Percentiles rank a stretch among this genome's conserved stretches.
These are phyloP conservation scores for Drosophila navojoa DNA, from an alignment of 1,140 invertebrate species.

Conservation along the genomic window DNA sequence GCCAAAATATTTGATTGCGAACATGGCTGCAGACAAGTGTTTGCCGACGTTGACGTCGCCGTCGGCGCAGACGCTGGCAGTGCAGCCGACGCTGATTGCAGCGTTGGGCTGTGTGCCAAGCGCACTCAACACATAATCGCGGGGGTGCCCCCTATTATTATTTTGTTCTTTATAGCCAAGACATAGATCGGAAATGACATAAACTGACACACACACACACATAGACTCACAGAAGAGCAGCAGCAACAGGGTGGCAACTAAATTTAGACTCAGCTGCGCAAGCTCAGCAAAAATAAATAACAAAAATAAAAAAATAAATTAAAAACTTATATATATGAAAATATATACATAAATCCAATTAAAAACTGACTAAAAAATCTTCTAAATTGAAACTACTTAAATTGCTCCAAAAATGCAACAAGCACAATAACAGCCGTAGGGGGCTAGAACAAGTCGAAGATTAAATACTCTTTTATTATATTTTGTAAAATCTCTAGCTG, in stretches of 20 bases:
- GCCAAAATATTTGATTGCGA: slow-evolving; percentile 32
- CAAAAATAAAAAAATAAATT: background rate
- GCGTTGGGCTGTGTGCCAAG: slow-evolving; percentile 56
- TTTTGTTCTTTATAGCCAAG: slow-evolving; percentile 4
- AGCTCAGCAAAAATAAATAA: slow-evolving; percentile 33
- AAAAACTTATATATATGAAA: slow-evolving; percentile 8
- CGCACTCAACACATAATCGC: slow-evolving; percentile 39
- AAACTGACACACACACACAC: slow-evolving; percentile 20
- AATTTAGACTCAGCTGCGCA: slow-evolving; percentile 67
- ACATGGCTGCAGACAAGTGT: slow-evolving; percentile 64
- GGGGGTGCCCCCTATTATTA: slow-evolving; percentile 47
- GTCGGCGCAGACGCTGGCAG: background rate
- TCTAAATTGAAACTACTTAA: slow-evolving; percentile 29
- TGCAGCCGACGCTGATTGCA: background rate
- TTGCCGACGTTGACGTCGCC: slow-evolving; percentile 24
- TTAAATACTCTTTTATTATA: background rate
- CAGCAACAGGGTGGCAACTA: slow-evolving; percentile 49
- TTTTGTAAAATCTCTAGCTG: too few relatives aligned
- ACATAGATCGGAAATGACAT: slow-evolving; percentile 69
- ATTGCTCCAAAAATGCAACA: slow-evolving; percentile 73
- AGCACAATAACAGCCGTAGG: slow-evolving; percentile 2
- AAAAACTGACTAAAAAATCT: slow-evolving; percentile 26
- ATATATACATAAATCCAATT: slow-evolving; percentile 41
- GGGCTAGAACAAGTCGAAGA: background rate
- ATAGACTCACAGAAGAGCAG: slow-evolving; percentile 2